Conservation (phyloP, 1,140 invertebrate species). For the Conus ventricosus region DNA sequence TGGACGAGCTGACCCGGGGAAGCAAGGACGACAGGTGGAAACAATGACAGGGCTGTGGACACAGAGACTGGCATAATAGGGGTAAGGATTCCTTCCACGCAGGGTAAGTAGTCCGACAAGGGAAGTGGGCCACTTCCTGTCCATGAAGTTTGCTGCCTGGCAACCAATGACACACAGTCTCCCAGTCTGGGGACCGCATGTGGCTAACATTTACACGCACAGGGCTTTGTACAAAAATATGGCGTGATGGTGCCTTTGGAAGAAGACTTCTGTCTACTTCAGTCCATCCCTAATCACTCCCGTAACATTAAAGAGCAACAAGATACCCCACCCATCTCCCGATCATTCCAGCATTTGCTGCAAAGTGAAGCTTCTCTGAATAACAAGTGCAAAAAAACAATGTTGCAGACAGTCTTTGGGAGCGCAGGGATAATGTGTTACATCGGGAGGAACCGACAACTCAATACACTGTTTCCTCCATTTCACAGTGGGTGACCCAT, state of each 20-base stretch:
- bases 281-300: not conserved
- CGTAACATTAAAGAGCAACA: not conserved
- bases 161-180: not conserved
- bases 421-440: too few relatives aligned
- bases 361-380: too few relatives aligned
- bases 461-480: too few relatives aligned
- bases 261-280: not conserved
- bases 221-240: slow-evolving; percentile 11
- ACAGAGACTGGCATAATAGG: not conserved
- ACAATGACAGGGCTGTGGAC: not conserved
- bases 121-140: too few relatives aligned
- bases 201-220: not conserved
- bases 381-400: too few relatives aligned
- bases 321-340: not conserved
- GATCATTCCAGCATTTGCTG: too few relatives aligned
- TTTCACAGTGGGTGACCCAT: too few relatives aligned
- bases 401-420: too few relatives aligned
- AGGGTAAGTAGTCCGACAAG: not conserved
- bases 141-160: slow-evolving; percentile 15
- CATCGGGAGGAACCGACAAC: too few relatives aligned
- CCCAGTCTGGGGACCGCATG: not conserved
- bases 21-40: not conserved
- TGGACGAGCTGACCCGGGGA: not conserved
- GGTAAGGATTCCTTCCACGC: not conserved
- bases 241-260: not conserved